Base-by-base conservation (phyloP, 1,140 invertebrate genomes). In the Venturia canescens region DNA sequence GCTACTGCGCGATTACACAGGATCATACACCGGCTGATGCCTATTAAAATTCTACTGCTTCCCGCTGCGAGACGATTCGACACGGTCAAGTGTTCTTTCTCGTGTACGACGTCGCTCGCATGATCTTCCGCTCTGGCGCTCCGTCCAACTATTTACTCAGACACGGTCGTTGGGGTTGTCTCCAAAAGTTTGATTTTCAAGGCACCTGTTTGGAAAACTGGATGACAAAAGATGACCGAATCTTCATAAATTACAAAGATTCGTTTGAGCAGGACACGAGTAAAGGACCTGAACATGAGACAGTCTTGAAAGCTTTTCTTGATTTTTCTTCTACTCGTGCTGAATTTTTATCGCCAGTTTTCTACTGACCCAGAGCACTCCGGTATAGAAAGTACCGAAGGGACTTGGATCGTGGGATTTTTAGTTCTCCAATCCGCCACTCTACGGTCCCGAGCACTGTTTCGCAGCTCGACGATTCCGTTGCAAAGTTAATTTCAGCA, bases 21-120 rank as follows among this genome's bases (percentile, higher is more conserved):
- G 89, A 91, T 91, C 90, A 90, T 83, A 79, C 84, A 88, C 84
- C 85, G 80, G 80, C 72, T 70, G 85, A 53, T 16, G n/a, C 53
- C 76, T 81, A 83, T 23, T 57, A 74, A 21, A 44, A 21, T 44
- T 38, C 2, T 13, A 23, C 13, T 26, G 23, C 27, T 57, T 18
- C n/a, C 15, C 78, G 57, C 80, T 86, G 57, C 50, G 80, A 84
- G 60, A 66, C 79, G 66, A 91, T 91, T 89, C 83, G 86, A 84
- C 80, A 88, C 87, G 88, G 90, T 90, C 89, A 90, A 91, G 89
- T 91, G 90, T 90, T 86, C 81, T 38, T 63, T 38, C 6, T 60
- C 77, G 63, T 53, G 48, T 66, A 50, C 50, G 3, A 76, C 60
- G 21, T 63, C n/a, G 60, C 60, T 53, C 18, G n/a, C 16, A n/a